Evolutionary conservation across 2,888 invertebrate species (phyloP).

Genomic region (Campoplex nolae): DNA sequence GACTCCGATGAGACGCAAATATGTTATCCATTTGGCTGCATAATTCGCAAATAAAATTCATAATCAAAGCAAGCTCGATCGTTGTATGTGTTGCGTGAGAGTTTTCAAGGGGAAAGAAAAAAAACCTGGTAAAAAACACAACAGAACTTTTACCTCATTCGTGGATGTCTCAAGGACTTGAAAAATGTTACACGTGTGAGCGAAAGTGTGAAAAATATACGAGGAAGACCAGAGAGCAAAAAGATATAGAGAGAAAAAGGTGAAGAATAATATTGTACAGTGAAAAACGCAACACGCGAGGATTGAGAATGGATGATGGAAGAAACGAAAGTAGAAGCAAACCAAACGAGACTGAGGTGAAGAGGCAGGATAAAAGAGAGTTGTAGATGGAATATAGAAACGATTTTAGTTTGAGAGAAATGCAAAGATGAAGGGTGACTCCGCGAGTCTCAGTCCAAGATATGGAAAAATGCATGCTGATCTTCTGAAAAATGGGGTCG

Average conservation of each 20-base stretch:
- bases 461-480: conserved; percentile 74
- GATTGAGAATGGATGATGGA: conserved; percentile 58
- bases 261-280: conserved; percentile 9
- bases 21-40: not conserved
- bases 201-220: conserved; percentile 40
- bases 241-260: not conserved
- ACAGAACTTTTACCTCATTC: conserved; percentile 25
- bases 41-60: conserved; percentile 29
- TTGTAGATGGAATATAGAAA: conserved; percentile 55
- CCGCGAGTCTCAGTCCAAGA: conserved; percentile 60
- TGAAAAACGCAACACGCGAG: conserved; percentile 28
- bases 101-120: conserved; percentile 14
- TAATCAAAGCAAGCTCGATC: not conserved
- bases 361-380: conserved; percentile 45
- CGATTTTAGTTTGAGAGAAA: conserved; percentile 38
- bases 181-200: conserved; percentile 11
- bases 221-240: not conserved
- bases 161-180: conserved; percentile 22
- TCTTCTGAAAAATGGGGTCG: conserved; percentile 80
- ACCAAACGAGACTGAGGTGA: conserved; percentile 31
- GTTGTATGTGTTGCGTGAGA: not conserved
- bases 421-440: conserved; percentile 51
- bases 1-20: not conserved
- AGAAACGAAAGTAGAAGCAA: conserved; percentile 43
- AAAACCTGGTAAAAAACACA: not conserved